A percentile compares a stretch with the other conserved stretches of the same genome.
Conservation (phyloP, 2,888 invertebrate species). For the Hartigia nigra region DNA sequence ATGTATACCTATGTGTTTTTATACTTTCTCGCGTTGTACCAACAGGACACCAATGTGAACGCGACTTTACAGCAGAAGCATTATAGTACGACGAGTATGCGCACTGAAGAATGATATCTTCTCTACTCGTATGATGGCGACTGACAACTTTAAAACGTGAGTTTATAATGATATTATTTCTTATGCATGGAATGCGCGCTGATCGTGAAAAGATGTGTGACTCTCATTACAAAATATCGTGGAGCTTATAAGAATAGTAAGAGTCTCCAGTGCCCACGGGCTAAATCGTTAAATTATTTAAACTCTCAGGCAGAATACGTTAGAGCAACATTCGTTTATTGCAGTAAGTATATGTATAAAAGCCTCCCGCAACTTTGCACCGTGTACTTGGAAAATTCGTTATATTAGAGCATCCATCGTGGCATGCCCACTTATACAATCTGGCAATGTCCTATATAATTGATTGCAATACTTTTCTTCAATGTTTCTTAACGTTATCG, state of each 20-base stretch:
- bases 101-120: constrained; percentile 28
- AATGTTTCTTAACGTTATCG: not conserved
- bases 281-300: constrained; percentile 10
- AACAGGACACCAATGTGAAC: constrained; percentile 7
- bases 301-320: constrained; percentile 41
- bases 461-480: not conserved
- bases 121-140: constrained; percentile 54
- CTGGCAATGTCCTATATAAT: not conserved
- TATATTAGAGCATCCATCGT: not conserved
- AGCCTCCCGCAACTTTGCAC: constrained; percentile 36
- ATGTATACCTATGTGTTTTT: not conserved
- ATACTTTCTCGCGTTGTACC: not conserved
- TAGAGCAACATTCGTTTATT: constrained; percentile 41
- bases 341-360: constrained; percentile 44
- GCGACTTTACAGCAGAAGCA: constrained; percentile 41
- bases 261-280: constrained; percentile 7
- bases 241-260: constrained; percentile 15
- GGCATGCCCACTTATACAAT: not conserved
- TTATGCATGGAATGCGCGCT: constrained; percentile 28
- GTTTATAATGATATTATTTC: constrained; percentile 53
- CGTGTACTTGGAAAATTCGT: not conserved
- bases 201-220: constrained; percentile 34
- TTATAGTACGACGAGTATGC: constrained; percentile 50
- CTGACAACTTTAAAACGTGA: constrained; percentile 64
- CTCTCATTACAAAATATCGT: constrained; percentile 22